A percentile compares a stretch with the other conserved stretches of the same genome.
Conservation (phyloP, 2,888 invertebrate species). For the Disparrhopalites patrizii region DNA sequence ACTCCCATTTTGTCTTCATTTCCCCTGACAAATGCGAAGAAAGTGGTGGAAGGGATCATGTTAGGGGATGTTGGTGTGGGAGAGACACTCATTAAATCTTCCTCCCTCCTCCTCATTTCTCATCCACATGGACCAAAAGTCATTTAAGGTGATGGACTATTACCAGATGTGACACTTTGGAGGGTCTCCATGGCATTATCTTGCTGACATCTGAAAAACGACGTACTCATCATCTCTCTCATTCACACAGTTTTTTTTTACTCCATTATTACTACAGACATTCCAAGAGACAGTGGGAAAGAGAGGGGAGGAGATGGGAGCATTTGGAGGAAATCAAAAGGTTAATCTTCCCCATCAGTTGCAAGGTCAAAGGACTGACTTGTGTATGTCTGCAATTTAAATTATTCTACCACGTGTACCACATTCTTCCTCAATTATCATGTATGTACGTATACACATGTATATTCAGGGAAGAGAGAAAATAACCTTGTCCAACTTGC, state of each 20-base stretch:
- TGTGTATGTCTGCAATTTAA: no score
- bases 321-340: no score
- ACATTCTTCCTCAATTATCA: no score
- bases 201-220: constrained; percentile 32
- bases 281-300: background rate
- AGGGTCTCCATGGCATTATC: constrained; percentile 26
- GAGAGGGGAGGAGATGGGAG: background rate
- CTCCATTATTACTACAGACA: background rate
- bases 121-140: constrained; percentile 14
- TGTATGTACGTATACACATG: no score
- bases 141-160: constrained; percentile 21
- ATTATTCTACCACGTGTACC: no score
- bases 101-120: background rate
- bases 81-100: background rate
- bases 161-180: constrained; percentile 22
- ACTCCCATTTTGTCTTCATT: no score
- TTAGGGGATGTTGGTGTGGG: no score
- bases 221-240: background rate
- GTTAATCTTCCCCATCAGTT: background rate
- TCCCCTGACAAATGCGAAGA: no score
- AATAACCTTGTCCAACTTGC: no score
- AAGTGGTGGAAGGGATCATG: no score
- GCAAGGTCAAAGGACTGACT: background rate
- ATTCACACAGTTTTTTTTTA: background rate
- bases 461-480: no score